Conservation (phyloP, 2,888 invertebrate species). For the Acholoe squamosa region DNA sequence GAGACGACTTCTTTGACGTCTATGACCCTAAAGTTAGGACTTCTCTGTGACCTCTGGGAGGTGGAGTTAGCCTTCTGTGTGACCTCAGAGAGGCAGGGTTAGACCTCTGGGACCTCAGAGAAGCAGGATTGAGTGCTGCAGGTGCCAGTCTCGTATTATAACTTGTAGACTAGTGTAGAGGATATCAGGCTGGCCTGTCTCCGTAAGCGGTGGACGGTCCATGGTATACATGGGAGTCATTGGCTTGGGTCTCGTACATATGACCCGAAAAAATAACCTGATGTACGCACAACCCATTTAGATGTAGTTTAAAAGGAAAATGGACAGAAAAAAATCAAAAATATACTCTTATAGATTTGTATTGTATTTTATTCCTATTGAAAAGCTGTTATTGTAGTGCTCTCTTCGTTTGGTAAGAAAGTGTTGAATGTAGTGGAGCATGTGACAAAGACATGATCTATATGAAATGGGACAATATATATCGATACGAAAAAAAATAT, state of each 20-base stretch:
- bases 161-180: background rate
- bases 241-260: background rate
- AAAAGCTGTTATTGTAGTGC: background rate
- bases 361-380: conserved; percentile 36
- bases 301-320: conserved; percentile 10
- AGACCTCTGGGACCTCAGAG: too few relatives aligned
- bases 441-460: background rate
- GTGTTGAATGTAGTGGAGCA: background rate
- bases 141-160: background rate
- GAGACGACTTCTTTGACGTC: background rate
- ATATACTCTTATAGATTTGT: background rate
- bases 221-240: background rate
- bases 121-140: background rate
- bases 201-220: background rate
- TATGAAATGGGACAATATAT: background rate
- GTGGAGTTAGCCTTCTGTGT: background rate
- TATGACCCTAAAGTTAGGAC: too few relatives aligned
- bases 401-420: background rate
- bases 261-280: background rate
- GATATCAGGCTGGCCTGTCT: background rate
- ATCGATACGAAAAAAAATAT: background rate
- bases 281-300: conserved; percentile 34
- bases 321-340: conserved; percentile 31
- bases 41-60: too few relatives aligned
- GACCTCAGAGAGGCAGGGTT: background rate